Evolutionary conservation across 2,888 invertebrate species (phyloP).

Genomic region (Boloria selene): DNA sequence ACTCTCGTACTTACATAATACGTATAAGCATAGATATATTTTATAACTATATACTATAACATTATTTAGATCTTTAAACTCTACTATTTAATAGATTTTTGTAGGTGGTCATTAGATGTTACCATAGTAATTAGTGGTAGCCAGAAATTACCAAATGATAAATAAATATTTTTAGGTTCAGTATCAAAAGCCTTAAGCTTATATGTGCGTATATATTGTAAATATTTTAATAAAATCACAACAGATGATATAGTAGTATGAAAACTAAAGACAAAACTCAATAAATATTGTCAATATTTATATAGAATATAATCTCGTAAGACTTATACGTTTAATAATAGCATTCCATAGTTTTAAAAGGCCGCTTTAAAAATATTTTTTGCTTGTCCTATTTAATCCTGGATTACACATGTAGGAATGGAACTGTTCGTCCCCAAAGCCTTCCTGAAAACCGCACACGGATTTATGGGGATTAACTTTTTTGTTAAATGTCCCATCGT

Average conservation of each 20-base stretch:
- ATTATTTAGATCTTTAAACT: too few relatives aligned
- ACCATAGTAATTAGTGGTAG: too few relatives aligned
- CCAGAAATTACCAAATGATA: too few relatives aligned
- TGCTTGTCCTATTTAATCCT: slow-evolving; percentile 50
- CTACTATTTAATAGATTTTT: too few relatives aligned
- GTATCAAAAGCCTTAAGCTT: too few relatives aligned
- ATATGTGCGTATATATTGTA: too few relatives aligned
- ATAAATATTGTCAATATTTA: neutral
- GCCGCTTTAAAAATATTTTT: slow-evolving; percentile 40
- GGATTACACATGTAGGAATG: slow-evolving; percentile 62
- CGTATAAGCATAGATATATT: neutral
- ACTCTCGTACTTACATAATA: neutral
- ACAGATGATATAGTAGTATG: neutral
- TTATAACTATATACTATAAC: too few relatives aligned
- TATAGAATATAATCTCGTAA: neutral
- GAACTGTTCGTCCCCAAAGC: slow-evolving; percentile 64
- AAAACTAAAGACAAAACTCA: neutral
- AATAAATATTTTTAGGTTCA: too few relatives aligned
- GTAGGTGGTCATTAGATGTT: too few relatives aligned
- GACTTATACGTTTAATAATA: slow-evolving; percentile 25
- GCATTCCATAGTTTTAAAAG: slow-evolving; percentile 28
- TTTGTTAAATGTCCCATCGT: slow-evolving; percentile 51
- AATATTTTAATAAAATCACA: too few relatives aligned
- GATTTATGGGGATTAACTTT: slow-evolving; percentile 63
- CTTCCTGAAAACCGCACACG: slow-evolving; percentile 62